Base-by-base conservation (phyloP, 2,888 invertebrate genomes). In the Melitaea athalia region DNA sequence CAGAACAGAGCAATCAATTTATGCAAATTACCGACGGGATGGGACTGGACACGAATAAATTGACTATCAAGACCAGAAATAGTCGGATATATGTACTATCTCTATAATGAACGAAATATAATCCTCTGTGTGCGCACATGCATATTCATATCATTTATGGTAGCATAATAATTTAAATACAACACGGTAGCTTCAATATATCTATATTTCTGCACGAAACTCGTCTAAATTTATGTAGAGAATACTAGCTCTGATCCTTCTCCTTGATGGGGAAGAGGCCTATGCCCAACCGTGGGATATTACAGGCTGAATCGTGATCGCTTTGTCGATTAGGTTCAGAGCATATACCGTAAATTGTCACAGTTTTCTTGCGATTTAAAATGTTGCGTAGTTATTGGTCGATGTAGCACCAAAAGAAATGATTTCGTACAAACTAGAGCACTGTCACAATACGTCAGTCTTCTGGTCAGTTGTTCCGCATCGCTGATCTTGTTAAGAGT, bases 11-110 rank as follows among this genome's bases (percentile, higher is more conserved):
- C 87, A 85, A 91, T 91, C 91, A 91, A 91, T 91, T 92, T 87
- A 92, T 92, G 91, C 87, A 92, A 92, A 92, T 92, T 88, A 85
- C 78, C 79, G 79, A 82, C 87, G 85, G 87, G 89, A 89, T 87
- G 84, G 83, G 80, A 82, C 83, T 78, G 76, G 78, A 77, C 76
- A 76, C 74, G 75, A 65, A 72, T 74, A 77, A 78, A 78, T 78
- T 76, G 77, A 67, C 76, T 74, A 77, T 76, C 74, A 75, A 74
- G 67, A 74, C 64, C 72, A 69, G 72, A 72, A 72, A 75, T 70
- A 64, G 59, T 67, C 43, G 62, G 63, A 65, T 65, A 50, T 63
- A 55, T 55, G 24, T 55, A 45, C 53, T 62, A 62, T 38, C 66
- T 17, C 64, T 15, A 49, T 62, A 24, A 67, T 61, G 52, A 60